phyloP scores from a whole-genome alignment of 2,113 vertebrate species.

The Cochlearius cochlearius region DNA sequence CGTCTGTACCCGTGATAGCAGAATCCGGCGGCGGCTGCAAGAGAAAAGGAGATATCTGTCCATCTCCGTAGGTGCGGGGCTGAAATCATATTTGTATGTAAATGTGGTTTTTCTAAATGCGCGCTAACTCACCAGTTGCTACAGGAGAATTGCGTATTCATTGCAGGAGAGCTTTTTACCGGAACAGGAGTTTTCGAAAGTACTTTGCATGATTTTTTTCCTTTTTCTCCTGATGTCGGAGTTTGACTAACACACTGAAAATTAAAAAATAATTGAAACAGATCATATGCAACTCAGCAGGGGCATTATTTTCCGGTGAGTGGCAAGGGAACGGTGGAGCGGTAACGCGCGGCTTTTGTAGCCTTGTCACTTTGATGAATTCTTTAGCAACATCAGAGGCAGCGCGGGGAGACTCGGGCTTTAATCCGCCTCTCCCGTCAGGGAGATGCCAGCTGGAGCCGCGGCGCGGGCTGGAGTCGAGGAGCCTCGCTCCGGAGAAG shows the following conservation, averaged over 20 bases:
- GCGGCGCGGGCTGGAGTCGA: background rate
- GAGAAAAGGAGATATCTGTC: background rate
- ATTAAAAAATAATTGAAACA: constrained; percentile 56
- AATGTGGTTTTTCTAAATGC: constrained; percentile 20
- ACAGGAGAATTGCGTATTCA: constrained; percentile 15
- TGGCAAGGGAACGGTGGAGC: constrained; percentile 1
- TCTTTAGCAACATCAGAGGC: background rate
- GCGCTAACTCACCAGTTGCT: constrained; percentile 1
- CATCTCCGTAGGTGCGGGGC: background rate
- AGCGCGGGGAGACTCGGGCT: background rate
- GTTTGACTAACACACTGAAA: constrained; percentile 29
- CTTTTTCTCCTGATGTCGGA: background rate
- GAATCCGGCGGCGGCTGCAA: background rate
- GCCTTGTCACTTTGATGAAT: constrained; percentile 50
- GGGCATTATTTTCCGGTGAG: constrained; percentile 35
- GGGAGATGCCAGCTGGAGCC: background rate
- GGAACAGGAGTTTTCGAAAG: constrained; percentile 2
- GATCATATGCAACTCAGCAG: constrained; percentile 40
- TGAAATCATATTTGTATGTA: constrained; percentile 26
- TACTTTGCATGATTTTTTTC: constrained; percentile 35
- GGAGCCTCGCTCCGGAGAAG: background rate
- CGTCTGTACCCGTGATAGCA: background rate
- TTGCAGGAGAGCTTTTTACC: constrained; percentile 19
- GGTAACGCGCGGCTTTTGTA: background rate
- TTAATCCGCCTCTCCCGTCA: background rate